Base-by-base conservation (phyloP, 2,888 invertebrate genomes). In the Drosophila anomelani region DNA sequence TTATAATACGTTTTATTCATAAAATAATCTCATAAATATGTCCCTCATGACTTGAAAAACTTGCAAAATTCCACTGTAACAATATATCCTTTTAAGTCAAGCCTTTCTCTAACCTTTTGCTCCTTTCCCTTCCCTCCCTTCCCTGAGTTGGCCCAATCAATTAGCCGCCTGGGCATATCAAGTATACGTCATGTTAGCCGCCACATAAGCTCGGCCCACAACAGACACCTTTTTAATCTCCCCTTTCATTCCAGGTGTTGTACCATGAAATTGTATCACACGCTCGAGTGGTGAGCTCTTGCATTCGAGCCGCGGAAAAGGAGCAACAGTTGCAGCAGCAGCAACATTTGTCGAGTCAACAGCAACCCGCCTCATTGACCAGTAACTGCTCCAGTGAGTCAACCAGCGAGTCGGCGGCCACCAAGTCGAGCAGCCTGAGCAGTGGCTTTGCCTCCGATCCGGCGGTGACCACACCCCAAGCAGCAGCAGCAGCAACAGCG, bases 211-310 rank as follows among this genome's bases (percentile, higher is more conserved):
- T 53, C 10, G 46, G 47, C 51, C 36, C 58, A 47, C 60, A 55
- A 68, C 62, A 55, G 47, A 58, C 57, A 68, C 62, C 51, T 56
- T 66, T 72, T 51, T 60, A 71, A 68, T 69, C 64, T 71, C 54
- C 61, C 69, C 66, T 70, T 69, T 74, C 23, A 79, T 93, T 94
- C 32, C 95, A 98, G 98, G 96, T 96, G 94, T 95, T 98, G 93
- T 97, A 98, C 94, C 95, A 95, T 92, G 97, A 98, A 94, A 97
- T 98, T 93, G 97, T 97, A 95, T 96, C 97, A 93, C 97, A 96
- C 94, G 96, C 96, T 88, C 95, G 96, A 93, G 96, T 96, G 93
- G 96, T 97, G 95, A 93, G 95, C 96, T 93, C 95, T 95, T 93
- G 94, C 95, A 92, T 96, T 95, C 93, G 95, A 94, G 91, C 95